Percentiles rank a stretch among this genome's conserved stretches.
Conservation (phyloP, 2,113 vertebrate species). For the Xerus inauris region DNA sequence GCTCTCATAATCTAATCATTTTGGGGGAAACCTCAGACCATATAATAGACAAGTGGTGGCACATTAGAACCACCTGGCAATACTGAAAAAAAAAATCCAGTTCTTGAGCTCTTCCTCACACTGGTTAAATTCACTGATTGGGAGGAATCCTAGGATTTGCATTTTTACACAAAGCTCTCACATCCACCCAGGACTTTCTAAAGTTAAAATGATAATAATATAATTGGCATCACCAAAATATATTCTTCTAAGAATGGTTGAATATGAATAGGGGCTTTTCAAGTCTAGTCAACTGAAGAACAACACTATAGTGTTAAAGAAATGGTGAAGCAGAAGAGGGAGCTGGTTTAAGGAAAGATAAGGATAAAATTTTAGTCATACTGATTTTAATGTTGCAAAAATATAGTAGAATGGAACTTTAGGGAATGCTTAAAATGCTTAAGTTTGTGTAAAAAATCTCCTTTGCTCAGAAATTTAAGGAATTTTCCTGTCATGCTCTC, state of each 20-base stretch:
- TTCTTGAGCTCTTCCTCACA: neutral
- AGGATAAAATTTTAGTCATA: neutral
- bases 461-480: neutral
- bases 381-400: slow-evolving; percentile 8
- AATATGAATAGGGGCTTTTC: neutral
- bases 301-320: neutral
- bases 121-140: neutral
- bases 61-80: neutral
- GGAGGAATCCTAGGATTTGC: neutral
- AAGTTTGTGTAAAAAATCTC: slow-evolving; percentile 3
- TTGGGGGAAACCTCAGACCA: too few relatives aligned
- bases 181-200: neutral
- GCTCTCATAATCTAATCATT: too few relatives aligned
- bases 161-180: neutral
- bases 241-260: neutral
- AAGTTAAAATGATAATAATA: neutral
- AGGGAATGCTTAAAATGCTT: neutral
- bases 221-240: neutral
- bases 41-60: neutral
- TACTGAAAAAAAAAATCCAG: neutral
- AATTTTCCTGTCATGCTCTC: neutral
- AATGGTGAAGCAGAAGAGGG: neutral
- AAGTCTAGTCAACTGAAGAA: neutral
- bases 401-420: neutral
- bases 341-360: neutral